Evolutionary conservation across 2,113 vertebrate genomes (phyloP).

Genomic region (Petaurus breviceps): DNA sequence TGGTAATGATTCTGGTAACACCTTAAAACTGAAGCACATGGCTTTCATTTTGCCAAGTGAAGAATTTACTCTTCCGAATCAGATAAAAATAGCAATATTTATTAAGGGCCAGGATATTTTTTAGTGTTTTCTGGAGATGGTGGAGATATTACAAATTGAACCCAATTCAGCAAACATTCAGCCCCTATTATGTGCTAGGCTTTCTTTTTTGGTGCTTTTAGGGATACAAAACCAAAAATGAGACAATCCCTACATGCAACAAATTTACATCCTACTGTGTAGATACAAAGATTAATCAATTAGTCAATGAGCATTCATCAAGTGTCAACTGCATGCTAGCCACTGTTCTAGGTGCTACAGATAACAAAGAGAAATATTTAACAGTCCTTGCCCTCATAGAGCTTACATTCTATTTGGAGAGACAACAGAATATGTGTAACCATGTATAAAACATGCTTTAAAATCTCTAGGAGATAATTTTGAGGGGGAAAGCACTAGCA

Average conservation of each 20-base stretch:
- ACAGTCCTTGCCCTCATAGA: not conserved
- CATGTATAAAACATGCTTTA: not conserved
- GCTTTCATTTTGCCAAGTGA: constrained; percentile 74
- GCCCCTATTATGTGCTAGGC: not conserved
- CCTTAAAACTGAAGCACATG: not conserved
- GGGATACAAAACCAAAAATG: not conserved
- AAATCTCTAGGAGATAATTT: not conserved
- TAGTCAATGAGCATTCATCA: not conserved
- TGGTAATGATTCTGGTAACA: constrained; percentile 31
- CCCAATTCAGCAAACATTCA: not conserved
- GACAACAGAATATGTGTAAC: not conserved
- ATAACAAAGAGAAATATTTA: not conserved
- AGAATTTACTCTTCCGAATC: constrained; percentile 79
- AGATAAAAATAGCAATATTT: constrained; percentile 64
- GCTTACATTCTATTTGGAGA: not conserved
- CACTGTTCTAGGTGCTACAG: not conserved
- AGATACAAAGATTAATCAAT: not conserved
- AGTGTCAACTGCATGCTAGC: not conserved
- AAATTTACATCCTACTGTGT: not conserved
- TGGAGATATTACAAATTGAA: not conserved
- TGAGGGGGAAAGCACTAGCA: not conserved
- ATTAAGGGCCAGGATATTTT: constrained; percentile 65
- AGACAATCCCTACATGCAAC: not conserved
- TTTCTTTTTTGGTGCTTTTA: not conserved
- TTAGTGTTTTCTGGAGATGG: constrained; percentile 68